phyloP scores from a whole-genome alignment of 2,113 vertebrate species.

The Pungitius pungitius region DNA sequence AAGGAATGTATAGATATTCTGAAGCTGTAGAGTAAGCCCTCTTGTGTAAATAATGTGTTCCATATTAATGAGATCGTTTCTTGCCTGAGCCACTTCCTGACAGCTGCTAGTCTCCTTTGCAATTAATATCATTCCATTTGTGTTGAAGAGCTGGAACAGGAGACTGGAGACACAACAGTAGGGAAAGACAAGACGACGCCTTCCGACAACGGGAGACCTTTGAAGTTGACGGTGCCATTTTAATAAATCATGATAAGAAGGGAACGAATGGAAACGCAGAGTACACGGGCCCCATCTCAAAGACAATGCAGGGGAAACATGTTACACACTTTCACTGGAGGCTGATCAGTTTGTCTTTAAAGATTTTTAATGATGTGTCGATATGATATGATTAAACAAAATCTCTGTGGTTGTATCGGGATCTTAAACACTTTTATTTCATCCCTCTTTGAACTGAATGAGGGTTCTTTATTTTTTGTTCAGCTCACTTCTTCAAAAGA shows the following conservation, averaged over 20 bases:
- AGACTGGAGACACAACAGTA: constrained; percentile 58
- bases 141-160: constrained; percentile 59
- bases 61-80: constrained; percentile 69
- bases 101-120: constrained; percentile 63
- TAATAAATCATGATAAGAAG: constrained; percentile 75
- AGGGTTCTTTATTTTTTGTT: constrained; percentile 11
- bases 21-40: constrained; percentile 46
- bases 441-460: constrained; percentile 22
- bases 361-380: constrained; percentile 34
- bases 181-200: constrained; percentile 51
- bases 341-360: constrained; percentile 23
- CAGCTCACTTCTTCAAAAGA: not conserved
- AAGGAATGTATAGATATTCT: not conserved
- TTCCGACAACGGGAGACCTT: constrained; percentile 59
- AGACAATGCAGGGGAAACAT: constrained; percentile 39
- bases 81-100: constrained; percentile 58
- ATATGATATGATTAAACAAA: constrained; percentile 19
- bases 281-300: constrained; percentile 49
- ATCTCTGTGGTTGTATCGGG: not conserved
- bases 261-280: constrained; percentile 24
- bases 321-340: constrained; percentile 1
- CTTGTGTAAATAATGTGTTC: constrained; percentile 61
- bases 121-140: constrained; percentile 71
- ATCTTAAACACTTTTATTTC: constrained; percentile 7
- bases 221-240: constrained; percentile 70